These are phyloP conservation scores for Rhinoptilus africanus DNA, from an alignment of 2,113 vertebrate species.

Conservation along the genomic window DNA sequence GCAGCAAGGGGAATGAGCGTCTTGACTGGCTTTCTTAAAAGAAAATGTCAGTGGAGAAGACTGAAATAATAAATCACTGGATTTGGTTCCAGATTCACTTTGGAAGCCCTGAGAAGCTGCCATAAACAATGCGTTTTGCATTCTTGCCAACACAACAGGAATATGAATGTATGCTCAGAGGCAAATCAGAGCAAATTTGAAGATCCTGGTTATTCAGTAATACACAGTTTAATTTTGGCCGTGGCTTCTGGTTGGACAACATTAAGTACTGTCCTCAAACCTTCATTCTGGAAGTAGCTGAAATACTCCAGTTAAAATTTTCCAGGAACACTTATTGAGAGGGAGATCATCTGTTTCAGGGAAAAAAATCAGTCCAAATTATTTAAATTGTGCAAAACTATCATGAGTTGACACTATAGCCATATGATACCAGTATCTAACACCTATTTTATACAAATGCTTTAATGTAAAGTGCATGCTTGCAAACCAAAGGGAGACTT, in stretches of 20 bases:
- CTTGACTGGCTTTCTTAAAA: not conserved
- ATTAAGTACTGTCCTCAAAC: not conserved
- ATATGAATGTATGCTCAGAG: not conserved
- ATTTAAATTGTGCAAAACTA: not conserved
- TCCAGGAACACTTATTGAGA: not conserved
- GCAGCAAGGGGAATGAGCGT: not conserved
- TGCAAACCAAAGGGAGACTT: not conserved
- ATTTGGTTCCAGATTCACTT: not conserved
- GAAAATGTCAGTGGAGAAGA: not conserved
- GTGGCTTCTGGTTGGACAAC: not conserved
- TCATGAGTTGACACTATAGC: not conserved
- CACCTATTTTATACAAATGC: not conserved
- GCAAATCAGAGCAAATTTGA: not conserved
- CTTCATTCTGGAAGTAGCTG: not conserved
- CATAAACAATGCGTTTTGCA: not conserved
- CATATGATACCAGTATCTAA: not conserved
- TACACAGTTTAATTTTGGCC: not conserved
- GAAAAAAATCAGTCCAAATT: not conserved
- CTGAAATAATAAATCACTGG: not conserved
- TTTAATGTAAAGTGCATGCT: not conserved
- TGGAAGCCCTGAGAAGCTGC: not conserved
- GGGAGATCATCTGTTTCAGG: not conserved
- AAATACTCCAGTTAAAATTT: not conserved
- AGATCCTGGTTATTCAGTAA: not conserved
- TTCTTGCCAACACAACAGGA: rapidly evolving